Evolutionary conservation across 2,113 vertebrate species (phyloP), one percentile per base, ranked within the genome.

Genomic region (Cynopterus brachyotis): DNA sequence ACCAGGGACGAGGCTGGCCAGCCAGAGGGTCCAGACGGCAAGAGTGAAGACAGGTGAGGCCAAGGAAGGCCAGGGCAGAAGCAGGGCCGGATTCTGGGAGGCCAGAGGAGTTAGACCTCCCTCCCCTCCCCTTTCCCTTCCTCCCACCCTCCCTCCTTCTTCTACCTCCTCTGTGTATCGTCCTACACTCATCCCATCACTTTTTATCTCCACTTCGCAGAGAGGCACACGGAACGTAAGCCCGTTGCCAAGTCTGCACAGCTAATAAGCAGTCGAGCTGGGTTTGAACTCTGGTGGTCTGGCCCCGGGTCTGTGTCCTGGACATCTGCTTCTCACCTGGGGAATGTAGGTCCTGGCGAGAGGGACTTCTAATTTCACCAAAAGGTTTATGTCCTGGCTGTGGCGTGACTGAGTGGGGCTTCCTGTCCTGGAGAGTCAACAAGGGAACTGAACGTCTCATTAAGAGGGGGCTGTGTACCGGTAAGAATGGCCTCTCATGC

Each of bases 151-250:
- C 19, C 20, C 16, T 28, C 22, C 26, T 32, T 37, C 47, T 37
- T 11, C 12, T 26, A 12, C 32, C 9, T 45, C 4, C 9, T 32
- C 50, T 57, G 40, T 26, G 7, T 20, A 5, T 5, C 2, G 3
- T 45, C 40, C 13, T 1, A 3, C 28, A 12, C 3, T 42, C 45
- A 17, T 7, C 42, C 4, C 35, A 1, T 35, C 5, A 10, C 10
- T 9, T 40, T 42, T 79, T 9, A 9, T 80, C 35, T 50, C 50
- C 62, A n/a, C 85, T 85, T 66, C 72, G 22, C 37, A 69, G 80
- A 35, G 12, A 91, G n/a, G 20, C 30, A 66, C 69, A n/a, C 67
- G 83, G 93, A 75, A 26, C 37, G 28, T 26, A 37, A 81, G 26
- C 17, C 57, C 19, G 67, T 19, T 17, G 50, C 28, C 57, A 40